A percentile compares a stretch with the other conserved stretches of the same genome.
Conservation (phyloP, 2,888 invertebrate genomes). For the Tethea ocularis region DNA sequence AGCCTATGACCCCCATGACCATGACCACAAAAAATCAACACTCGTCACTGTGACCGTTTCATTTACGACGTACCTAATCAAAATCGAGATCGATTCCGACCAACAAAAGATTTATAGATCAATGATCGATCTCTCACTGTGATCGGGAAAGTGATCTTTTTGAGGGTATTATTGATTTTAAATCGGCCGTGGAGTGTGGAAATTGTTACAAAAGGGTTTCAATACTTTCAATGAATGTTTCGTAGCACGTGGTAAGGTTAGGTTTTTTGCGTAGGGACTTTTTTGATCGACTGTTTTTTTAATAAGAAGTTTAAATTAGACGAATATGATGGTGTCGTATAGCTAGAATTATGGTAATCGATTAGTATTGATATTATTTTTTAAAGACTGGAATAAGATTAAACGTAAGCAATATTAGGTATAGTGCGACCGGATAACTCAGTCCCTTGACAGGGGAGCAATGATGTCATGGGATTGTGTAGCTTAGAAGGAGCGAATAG, state of each 20-base stretch:
- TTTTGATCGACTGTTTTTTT: conserved; percentile 13
- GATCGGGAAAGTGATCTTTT: conserved; percentile 74
- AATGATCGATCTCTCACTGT: conserved; percentile 77
- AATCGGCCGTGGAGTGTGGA: conserved; percentile 71
- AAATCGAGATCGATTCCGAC: conserved; percentile 70
- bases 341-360: neutral
- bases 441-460: no score
- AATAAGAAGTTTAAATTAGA: neutral
- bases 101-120: conserved; percentile 76
- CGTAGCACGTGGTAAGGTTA: conserved; percentile 36
- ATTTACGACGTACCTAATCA: conserved; percentile 68
- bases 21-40: conserved; percentile 43
- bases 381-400: neutral
- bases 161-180: conserved; percentile 77
- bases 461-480: no score
- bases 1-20: conserved; percentile 36
- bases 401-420: no score
- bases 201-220: conserved; percentile 55
- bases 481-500: no score
- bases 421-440: no score
- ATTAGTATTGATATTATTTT: neutral
- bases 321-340: neutral
- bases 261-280: conserved; percentile 15
- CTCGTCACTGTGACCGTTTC: conserved; percentile 50
- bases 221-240: conserved; percentile 21